phyloP scores from a whole-genome alignment of 2,113 vertebrate genomes.

The Gallinago jamesoni region DNA sequence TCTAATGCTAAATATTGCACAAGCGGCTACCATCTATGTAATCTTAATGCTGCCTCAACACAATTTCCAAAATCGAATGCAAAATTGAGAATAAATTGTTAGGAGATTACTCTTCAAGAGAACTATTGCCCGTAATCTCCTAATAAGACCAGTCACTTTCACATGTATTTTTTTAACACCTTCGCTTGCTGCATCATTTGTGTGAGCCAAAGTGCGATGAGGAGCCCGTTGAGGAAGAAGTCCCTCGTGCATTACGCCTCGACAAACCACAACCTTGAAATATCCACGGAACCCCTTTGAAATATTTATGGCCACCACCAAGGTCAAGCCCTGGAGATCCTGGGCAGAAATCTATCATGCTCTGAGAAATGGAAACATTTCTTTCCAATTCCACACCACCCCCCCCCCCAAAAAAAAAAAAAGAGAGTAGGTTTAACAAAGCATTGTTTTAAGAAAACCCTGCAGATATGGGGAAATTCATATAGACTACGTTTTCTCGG shows the following conservation, averaged over 20 bases:
- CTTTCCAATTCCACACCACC: neutral
- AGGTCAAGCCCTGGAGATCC: constrained; percentile 15
- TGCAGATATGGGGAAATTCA: neutral
- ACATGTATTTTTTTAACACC: neutral
- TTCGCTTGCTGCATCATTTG: constrained; percentile 5
- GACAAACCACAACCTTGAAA: constrained; percentile 36
- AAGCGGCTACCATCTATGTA: constrained; percentile 6
- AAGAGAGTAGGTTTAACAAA: neutral
- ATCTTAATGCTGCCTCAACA: constrained; percentile 24
- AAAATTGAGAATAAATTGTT: constrained; percentile 50
- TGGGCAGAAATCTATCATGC: neutral
- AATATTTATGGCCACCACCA: constrained; percentile 24
- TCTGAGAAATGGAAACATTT: neutral
- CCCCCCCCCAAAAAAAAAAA: neutral
- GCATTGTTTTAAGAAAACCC: neutral
- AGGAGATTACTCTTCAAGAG: constrained; percentile 35
- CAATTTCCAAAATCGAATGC: neutral
- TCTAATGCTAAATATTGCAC: constrained; percentile 38
- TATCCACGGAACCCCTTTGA: neutral
- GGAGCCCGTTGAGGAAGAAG: constrained; percentile 10
- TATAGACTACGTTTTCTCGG: neutral
- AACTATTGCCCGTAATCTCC: constrained; percentile 11
- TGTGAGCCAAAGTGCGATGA: neutral
- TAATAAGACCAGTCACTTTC: constrained; percentile 28
- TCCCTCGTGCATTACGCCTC: constrained; percentile 4